These are phyloP conservation scores for Sylvietta virens DNA, from an alignment of 2,113 vertebrate species.

Conservation along the genomic window DNA sequence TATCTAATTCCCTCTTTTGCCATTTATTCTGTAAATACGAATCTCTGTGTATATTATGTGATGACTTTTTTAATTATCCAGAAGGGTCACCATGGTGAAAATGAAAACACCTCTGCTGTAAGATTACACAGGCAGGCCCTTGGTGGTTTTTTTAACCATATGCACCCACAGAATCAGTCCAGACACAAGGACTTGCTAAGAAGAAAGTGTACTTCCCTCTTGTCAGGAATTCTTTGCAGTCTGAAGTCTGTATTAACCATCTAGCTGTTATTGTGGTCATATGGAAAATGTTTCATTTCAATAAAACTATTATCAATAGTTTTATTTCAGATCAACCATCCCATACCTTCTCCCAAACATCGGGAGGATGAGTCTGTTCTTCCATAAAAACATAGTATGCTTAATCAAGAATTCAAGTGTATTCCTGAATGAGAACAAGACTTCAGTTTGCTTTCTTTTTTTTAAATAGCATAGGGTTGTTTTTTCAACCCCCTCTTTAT, in stretches of 20 bases:
- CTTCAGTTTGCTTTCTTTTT: background rate
- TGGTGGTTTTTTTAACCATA: background rate
- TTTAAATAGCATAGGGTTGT: background rate
- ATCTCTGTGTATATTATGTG: constrained; percentile 3
- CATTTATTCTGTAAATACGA: constrained; percentile 34
- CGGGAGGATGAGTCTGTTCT: background rate
- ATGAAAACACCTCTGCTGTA: background rate
- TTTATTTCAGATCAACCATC: background rate
- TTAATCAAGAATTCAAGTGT: background rate
- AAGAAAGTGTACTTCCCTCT: background rate
- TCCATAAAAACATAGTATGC: background rate
- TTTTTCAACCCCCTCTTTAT: background rate
- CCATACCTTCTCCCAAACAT: background rate
- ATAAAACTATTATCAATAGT: no score
- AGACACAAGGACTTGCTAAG: background rate
- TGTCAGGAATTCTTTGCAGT: background rate
- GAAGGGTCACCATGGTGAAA: background rate
- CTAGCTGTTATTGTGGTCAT: background rate
- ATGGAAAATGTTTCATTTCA: no score
- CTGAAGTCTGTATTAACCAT: background rate
- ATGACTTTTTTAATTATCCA: background rate
- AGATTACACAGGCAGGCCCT: background rate
- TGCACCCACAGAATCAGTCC: background rate
- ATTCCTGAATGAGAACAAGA: background rate
- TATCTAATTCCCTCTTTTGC: background rate